These are phyloP conservation scores for Alcis repandata DNA, from an alignment of 2,888 invertebrate species.

Conservation along the genomic window DNA sequence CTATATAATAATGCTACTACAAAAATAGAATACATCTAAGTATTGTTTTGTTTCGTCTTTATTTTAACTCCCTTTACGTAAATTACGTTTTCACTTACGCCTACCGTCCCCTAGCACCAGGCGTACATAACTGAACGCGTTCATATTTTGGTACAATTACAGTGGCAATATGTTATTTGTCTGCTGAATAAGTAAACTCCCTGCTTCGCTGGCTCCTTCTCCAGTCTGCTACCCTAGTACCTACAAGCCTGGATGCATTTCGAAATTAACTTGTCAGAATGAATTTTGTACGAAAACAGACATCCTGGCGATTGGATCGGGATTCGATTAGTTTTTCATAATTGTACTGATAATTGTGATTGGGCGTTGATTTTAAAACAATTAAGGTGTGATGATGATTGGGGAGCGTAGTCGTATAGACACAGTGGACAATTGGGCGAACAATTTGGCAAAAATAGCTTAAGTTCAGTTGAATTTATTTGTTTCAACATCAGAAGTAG, in stretches of 20 bases:
- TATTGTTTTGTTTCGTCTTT: background rate
- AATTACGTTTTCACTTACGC: slow-evolving; percentile 26
- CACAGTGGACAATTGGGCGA: background rate
- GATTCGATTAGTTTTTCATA: slow-evolving; percentile 82
- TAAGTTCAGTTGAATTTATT: background rate
- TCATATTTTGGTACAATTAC: slow-evolving; percentile 79
- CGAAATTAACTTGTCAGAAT: slow-evolving; percentile 83
- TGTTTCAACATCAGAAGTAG: no score
- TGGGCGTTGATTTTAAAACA: slow-evolving; percentile 25
- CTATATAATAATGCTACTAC: background rate
- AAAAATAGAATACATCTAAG: background rate
- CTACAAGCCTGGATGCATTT: slow-evolving; percentile 69
- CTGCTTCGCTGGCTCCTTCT: slow-evolving; percentile 48
- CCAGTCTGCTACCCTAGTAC: slow-evolving; percentile 35
- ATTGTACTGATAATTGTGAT: slow-evolving; percentile 60
- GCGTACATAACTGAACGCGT: slow-evolving; percentile 62
- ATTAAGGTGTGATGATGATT: slow-evolving; percentile 18
- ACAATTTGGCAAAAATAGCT: background rate
- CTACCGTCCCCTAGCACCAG: slow-evolving; percentile 52
- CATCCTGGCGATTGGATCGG: slow-evolving; percentile 77
- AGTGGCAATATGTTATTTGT: slow-evolving; percentile 79
- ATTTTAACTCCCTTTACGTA: slow-evolving; percentile 14
- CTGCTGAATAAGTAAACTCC: slow-evolving; percentile 81
- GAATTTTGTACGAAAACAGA: slow-evolving; percentile 75
- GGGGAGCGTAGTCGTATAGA: background rate